Conservation (phyloP, 2,797 vertebrate species). For the Halcyon badia region DNA sequence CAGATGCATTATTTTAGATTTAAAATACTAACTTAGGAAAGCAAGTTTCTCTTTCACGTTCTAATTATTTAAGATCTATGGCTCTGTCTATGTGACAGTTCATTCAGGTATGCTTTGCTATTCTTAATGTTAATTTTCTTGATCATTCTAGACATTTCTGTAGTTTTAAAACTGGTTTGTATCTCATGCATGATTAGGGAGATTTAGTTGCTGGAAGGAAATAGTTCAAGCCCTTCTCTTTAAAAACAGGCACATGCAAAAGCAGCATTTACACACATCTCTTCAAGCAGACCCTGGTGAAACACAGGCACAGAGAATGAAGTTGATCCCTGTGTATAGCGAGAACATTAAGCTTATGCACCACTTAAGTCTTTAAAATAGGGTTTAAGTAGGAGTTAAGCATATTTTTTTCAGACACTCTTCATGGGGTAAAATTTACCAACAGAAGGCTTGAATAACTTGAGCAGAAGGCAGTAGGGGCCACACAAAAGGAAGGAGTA, state of each 20-base stretch:
- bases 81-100: neutral
- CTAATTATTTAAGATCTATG: neutral
- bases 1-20: neutral
- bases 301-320: neutral
- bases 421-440: slow-evolving; percentile 62
- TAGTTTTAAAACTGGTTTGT: neutral
- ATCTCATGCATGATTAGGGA: neutral
- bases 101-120: neutral
- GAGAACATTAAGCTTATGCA: slow-evolving; percentile 32
- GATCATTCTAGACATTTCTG: neutral
- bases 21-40: neutral
- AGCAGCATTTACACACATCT: neutral
- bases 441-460: slow-evolving; percentile 57
- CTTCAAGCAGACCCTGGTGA: neutral
- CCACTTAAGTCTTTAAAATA: slow-evolving; percentile 48
- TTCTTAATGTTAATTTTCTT: neutral
- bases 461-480: slow-evolving; percentile 40
- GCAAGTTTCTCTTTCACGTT: neutral
- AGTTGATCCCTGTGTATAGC: neutral
- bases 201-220: neutral
- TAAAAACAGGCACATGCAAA: slow-evolving; percentile 1
- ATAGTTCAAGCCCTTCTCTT: neutral
- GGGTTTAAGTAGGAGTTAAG: slow-evolving; percentile 38
- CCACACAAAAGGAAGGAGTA: slow-evolving; percentile 55
- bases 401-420: slow-evolving; percentile 50